phyloP scores from a whole-genome alignment of 2,888 invertebrate species.

The Alsophila aescularia region DNA sequence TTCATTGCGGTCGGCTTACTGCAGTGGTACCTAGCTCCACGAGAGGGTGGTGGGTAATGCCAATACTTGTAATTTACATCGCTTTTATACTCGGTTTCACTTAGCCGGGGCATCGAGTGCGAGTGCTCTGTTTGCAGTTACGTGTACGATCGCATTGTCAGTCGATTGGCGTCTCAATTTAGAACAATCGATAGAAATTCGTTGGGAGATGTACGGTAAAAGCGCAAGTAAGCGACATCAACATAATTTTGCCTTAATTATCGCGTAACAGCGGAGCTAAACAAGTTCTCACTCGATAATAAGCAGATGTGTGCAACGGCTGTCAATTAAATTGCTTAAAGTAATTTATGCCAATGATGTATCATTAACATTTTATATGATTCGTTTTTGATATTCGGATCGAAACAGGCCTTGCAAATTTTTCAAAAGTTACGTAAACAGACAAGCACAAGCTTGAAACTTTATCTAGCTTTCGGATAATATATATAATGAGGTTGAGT shows the following conservation, averaged over 20 bases:
- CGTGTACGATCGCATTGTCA: slow-evolving; percentile 72
- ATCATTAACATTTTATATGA: slow-evolving; percentile 1
- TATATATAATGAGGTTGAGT: no score
- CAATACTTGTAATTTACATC: slow-evolving; percentile 78
- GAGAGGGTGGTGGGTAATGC: slow-evolving; percentile 78
- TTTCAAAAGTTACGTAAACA: no score
- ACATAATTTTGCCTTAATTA: slow-evolving; percentile 55
- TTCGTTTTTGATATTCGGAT: no score
- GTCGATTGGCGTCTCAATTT: slow-evolving; percentile 65
- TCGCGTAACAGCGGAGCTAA: slow-evolving; percentile 38
- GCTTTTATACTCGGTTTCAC: slow-evolving; percentile 82
- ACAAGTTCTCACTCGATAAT: slow-evolving; percentile 10
- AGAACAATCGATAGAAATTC: slow-evolving; percentile 81
- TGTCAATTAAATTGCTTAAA: slow-evolving; percentile 9
- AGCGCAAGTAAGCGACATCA: slow-evolving; percentile 50
- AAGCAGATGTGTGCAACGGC: slow-evolving; percentile 4
- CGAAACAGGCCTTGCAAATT: no score
- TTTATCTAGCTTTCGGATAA: no score
- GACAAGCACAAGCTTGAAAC: no score
- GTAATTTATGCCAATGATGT: no score
- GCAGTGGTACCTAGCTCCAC: slow-evolving; percentile 60
- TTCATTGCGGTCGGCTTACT: slow-evolving; percentile 65
- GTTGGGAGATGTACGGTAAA: slow-evolving; percentile 66
- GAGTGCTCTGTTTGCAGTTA: slow-evolving; percentile 71
- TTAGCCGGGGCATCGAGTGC: slow-evolving; percentile 59